A percentile compares a stretch with the other conserved stretches of the same genome.
These are phyloP conservation scores for Drosophila stalkeri DNA, from an alignment of 2,888 invertebrate genomes.

Conservation along the genomic window DNA sequence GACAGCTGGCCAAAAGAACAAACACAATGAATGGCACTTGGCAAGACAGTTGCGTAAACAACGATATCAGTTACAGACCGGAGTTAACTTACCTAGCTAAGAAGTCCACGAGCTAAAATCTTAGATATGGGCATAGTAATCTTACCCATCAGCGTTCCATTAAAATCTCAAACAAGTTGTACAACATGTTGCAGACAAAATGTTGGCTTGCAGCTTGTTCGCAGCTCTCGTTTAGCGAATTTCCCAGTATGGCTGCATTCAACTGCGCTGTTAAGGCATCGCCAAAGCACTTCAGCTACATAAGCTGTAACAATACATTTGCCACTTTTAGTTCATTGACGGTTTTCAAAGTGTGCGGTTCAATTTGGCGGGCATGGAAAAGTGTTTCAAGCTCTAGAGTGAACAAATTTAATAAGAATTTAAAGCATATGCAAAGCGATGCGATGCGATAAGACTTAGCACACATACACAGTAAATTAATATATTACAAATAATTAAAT, in stretches of 20 bases:
- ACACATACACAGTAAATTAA: neutral
- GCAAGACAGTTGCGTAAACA: slow-evolving; percentile 48
- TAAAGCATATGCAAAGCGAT: neutral
- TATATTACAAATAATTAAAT: neutral
- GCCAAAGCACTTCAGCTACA: slow-evolving; percentile 4
- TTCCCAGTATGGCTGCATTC: slow-evolving; percentile 1
- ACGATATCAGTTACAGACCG: slow-evolving; percentile 51
- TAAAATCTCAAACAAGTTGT: neutral
- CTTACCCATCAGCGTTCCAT: neutral
- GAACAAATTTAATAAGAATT: slow-evolving; percentile 1
- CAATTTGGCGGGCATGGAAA: slow-evolving; percentile 26
- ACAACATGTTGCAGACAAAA: neutral
- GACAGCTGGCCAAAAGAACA: neutral
- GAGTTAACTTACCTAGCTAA: slow-evolving; percentile 4
- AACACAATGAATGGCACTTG: slow-evolving; percentile 19
- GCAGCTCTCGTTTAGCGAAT: neutral
- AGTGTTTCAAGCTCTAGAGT: neutral
- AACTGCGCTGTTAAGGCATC: slow-evolving; percentile 14
- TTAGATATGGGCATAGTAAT: neutral
- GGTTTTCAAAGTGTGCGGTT: slow-evolving; percentile 49
- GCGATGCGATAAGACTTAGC: neutral
- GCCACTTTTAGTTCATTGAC: slow-evolving; percentile 56
- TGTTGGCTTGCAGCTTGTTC: slow-evolving; percentile 2
- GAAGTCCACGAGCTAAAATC: slow-evolving; percentile 1
- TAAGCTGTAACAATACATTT: slow-evolving; percentile 20